Percentiles rank a stretch among this genome's conserved stretches.
Evolutionary conservation across 2,113 vertebrate genomes (phyloP).

Genomic region (Ginglymostoma cirratum): DNA sequence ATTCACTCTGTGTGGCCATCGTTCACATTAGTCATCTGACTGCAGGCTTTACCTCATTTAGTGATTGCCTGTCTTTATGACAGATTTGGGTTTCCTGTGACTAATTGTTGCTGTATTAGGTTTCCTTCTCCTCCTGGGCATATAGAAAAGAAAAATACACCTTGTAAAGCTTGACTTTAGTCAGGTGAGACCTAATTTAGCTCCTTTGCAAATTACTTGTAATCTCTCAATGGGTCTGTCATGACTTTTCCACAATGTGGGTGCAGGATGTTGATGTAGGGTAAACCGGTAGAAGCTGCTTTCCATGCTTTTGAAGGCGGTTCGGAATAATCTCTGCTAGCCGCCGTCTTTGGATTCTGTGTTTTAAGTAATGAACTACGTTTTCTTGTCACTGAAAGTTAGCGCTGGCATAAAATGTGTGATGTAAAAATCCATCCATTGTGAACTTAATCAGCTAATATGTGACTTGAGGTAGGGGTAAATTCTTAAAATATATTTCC

Average conservation of each 20-base stretch:
- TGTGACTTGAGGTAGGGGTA: background rate
- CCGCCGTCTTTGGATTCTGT: background rate
- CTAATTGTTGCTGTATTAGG: conserved; percentile 6
- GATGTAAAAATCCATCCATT: background rate
- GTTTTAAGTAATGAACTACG: background rate
- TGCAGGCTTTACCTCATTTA: background rate
- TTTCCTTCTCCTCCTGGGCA: background rate
- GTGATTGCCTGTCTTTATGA: background rate
- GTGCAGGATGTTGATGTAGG: background rate
- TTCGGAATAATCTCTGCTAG: too few relatives aligned
- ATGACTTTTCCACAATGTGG: background rate
- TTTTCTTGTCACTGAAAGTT: background rate
- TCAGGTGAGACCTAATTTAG: conserved; percentile 27
- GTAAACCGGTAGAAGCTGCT: background rate
- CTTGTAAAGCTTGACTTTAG: conserved; percentile 4
- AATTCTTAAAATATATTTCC: background rate
- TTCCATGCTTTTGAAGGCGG: background rate
- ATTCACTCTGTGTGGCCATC: background rate
- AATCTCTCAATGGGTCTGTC: background rate
- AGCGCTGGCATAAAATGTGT: background rate
- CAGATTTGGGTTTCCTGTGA: conserved; percentile 12
- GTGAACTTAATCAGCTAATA: background rate
- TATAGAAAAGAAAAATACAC: background rate
- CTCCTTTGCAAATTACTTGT: background rate
- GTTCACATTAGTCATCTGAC: background rate